phyloP scores from a whole-genome alignment of 2,888 invertebrate genomes.

The Cactoblastis cactorum region DNA sequence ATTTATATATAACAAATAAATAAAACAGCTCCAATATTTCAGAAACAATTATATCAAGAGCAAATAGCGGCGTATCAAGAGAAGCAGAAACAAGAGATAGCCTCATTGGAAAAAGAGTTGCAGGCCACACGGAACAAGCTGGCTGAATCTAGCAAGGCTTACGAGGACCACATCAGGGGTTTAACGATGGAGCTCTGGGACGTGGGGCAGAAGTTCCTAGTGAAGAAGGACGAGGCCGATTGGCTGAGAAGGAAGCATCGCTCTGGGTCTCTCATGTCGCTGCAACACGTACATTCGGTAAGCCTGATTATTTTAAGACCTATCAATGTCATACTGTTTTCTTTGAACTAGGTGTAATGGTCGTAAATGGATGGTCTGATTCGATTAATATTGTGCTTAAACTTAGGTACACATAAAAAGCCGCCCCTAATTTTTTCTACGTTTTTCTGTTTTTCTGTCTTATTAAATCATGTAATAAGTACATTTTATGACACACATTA shows the following conservation, averaged over 20 bases:
- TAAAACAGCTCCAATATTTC: constrained; percentile 36
- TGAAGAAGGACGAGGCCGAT: constrained; percentile 78
- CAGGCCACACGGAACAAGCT: constrained; percentile 75
- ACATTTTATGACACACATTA: no score
- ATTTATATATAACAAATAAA: not conserved
- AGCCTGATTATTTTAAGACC: no score
- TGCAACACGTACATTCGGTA: constrained; percentile 69
- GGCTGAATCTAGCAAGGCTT: constrained; percentile 49
- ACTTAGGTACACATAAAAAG: no score
- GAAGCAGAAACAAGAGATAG: constrained; percentile 76
- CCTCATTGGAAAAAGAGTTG: constrained; percentile 64
- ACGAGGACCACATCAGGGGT: constrained; percentile 60
- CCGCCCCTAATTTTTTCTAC: no score
- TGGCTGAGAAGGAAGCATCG: constrained; percentile 60
- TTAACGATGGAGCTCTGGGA: constrained; percentile 81
- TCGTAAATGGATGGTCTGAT: no score
- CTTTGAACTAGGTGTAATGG: no score
- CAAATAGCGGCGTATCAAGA: constrained; percentile 76
- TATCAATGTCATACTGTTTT: no score
- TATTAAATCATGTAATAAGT: no score
- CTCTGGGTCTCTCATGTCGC: constrained; percentile 65
- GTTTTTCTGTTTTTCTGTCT: no score
- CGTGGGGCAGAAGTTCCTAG: constrained; percentile 80
- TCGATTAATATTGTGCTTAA: no score
- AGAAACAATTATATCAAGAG: constrained; percentile 82